Base-by-base conservation (phyloP, 2,797 vertebrate species). In the Trachurus trachurus region DNA sequence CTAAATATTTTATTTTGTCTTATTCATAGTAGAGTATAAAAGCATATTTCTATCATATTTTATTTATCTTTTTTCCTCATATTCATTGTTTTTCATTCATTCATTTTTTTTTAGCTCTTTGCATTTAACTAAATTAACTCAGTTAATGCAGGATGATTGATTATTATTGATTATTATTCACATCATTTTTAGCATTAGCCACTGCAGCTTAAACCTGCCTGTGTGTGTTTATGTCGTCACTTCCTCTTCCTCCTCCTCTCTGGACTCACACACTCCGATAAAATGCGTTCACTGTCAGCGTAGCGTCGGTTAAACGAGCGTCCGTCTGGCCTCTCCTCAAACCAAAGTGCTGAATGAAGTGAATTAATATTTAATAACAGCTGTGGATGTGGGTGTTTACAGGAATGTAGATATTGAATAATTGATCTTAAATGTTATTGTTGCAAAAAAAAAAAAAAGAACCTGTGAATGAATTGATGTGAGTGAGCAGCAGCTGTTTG, bases 281-380 rank as follows among this genome's bases (percentile, higher is more conserved):
- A 1, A 3, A 26, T 26, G 26, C 26, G 34, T 15, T 49, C 47
- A 21, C 31, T 2, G 61, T 54, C 66, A 12, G n/a, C 13, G 58
- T 45, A 49, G 39, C 15, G 8, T 54, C 17, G 7, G 4, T 16
- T 26, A 15, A 9, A 54, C 12, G 34, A 63, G 54, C 71, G 17
- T 66, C 56, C 45, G 58, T 70, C 37, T 9, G 6, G 4, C 31
- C 31, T 6, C 31, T 34, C 31, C 31, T 34, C 31, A 6, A 34
- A 34, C 31, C 31, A 34, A 34, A 63, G 64, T 16, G 39, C 3
- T 16, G 22, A 54, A 50, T 72, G 10, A 62, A 62, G 9, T 68
- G 0, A 66, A 74, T 76, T 8, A 81, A 74, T 78, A 71, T 78
- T 81, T 70, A 6, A 75, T 42, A 4, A 5, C 7, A 1, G 21